These are phyloP conservation scores for Chaetodon trifascialis DNA, from an alignment of 2,113 vertebrate genomes.

Conservation along the genomic window DNA sequence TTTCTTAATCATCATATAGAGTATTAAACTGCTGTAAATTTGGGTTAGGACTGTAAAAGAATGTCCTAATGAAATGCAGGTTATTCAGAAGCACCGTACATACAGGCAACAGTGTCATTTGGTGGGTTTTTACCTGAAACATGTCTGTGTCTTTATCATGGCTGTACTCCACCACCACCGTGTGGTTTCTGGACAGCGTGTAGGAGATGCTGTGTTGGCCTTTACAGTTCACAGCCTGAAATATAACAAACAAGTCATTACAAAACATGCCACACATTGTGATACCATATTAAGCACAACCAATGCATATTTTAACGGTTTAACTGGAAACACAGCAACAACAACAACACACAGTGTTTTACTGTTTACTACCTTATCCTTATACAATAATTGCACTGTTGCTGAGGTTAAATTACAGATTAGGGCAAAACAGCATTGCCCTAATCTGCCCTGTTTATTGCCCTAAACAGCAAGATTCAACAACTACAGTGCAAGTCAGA, in stretches of 20 bases:
- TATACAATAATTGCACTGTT: neutral
- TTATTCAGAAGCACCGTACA: neutral
- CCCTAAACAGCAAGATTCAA: slow-evolving; percentile 11
- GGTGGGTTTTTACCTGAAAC: slow-evolving; percentile 92
- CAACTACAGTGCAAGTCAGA: neutral
- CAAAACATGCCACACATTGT: neutral
- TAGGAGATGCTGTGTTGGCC: slow-evolving; percentile 98
- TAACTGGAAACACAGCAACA: neutral
- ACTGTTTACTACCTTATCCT: neutral
- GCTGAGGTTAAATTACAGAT: slow-evolving; percentile 28
- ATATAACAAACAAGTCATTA: slow-evolving; percentile 46
- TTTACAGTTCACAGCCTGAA: slow-evolving; percentile 95
- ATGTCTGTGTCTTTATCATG: slow-evolving; percentile 98
- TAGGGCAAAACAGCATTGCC: slow-evolving; percentile 5
- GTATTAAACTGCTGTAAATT: neutral
- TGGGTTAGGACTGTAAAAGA: neutral
- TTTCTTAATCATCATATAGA: neutral
- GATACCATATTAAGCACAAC: neutral
- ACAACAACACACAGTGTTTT: neutral
- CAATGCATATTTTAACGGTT: neutral
- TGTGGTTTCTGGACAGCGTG: slow-evolving; percentile 96
- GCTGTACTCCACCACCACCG: slow-evolving; percentile 96
- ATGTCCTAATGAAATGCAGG: neutral
- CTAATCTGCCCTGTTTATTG: too few species aligned
- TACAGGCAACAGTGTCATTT: neutral